Base-by-base conservation (phyloP, 2,797 vertebrate genomes). In the Peromyscus eremicus region DNA sequence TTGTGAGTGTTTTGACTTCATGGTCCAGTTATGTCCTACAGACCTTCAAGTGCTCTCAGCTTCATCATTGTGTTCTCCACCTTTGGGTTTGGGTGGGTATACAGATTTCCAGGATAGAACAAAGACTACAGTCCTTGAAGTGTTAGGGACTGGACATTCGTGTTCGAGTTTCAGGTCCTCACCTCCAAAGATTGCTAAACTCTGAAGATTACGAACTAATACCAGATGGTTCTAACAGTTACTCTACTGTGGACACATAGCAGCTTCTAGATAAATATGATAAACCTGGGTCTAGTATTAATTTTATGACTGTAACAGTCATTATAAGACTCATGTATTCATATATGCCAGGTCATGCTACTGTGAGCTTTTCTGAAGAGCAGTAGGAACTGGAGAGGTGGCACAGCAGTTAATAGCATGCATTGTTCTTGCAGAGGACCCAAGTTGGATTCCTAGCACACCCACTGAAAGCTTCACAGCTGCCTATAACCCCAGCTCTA, bases 171-270 rank as follows among this genome's bases (percentile, higher is more conserved):
- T 86, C 52, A 79, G 37, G 70, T 46, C 34, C 91, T 96, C 1
- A 68, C 6, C 5, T 49, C 64, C n/a, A 34, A 86, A 96, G 27
- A 73, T 43, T 40, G 27, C 76, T 81, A 92, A 32, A 66, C 37
- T 64, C 81, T 66, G 81, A 84, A 91, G n/a, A 83, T 40, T 40
- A 32, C 71, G 55, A 89, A 40, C 40, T 92, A 14, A 93, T 96
- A 68, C 27, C 52, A 55, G 84, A 9, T 43, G 7, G 17, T 23
- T 19, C 34, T 77, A 25, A 25, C 34, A 82, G 86, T 94, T 16
- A 7, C 34, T 32, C 52, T 27, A 37, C 6, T 88, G 46, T 71
- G n/a, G 57, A 89, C 34, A 70, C 21, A 64, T 1, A 52, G 84
- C 57, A 83, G 32, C 25, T 68, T 85, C 75, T 68, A 55, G 64